phyloP scores from a whole-genome alignment of 2,113 vertebrate genomes.

The Antechinus flavipes region DNA sequence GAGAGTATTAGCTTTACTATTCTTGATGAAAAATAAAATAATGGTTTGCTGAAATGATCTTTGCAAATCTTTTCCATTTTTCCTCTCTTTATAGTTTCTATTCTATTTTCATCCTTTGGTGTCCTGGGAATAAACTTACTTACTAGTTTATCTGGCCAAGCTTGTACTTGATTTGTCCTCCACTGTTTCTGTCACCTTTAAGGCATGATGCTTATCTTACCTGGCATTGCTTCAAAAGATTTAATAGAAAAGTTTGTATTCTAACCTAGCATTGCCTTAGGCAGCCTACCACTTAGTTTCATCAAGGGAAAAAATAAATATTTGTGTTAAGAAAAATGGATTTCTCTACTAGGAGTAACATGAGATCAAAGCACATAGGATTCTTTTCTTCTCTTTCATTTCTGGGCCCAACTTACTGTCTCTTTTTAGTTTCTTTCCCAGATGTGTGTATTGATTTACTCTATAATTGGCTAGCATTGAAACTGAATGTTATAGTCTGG shows the following conservation, averaged over 20 bases:
- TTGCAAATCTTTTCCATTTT: not conserved
- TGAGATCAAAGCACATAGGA: not conserved
- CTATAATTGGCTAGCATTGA: not conserved
- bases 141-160: not conserved
- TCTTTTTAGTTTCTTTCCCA: not conserved
- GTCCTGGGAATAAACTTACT: not conserved
- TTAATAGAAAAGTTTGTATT: not conserved
- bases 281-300: not conserved
- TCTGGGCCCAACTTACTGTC: not conserved
- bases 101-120: not conserved
- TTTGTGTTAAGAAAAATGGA: not conserved
- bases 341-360: not conserved
- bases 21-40: not conserved
- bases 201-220: not conserved
- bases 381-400: not conserved
- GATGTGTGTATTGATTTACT: not conserved
- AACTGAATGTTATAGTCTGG: not conserved
- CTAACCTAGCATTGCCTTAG: not conserved
- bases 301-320: not conserved
- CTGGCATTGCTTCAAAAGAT: not conserved
- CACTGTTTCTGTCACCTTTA: not conserved
- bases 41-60: not conserved
- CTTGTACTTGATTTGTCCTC: not conserved
- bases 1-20: not conserved
- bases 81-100: not conserved